Base-by-base conservation (phyloP, 2,113 vertebrate genomes). In the Podilymbus podiceps region DNA sequence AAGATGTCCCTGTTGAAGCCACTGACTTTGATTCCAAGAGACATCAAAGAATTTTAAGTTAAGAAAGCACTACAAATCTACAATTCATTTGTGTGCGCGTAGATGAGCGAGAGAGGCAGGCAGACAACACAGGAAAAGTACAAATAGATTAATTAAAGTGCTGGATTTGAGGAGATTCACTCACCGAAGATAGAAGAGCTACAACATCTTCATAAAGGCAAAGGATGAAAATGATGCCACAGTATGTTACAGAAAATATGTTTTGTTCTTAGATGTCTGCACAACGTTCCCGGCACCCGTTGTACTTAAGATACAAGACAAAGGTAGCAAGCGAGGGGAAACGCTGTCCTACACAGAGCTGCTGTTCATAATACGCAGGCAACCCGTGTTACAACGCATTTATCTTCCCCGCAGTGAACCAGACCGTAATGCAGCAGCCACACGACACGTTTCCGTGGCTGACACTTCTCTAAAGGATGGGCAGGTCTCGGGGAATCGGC, bases 121-220 rank as follows among this genome's bases (percentile, higher is more conserved):
- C 74, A 88, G 78, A 95, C 95, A 97, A 96, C 90, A 93, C 90
- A 95, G 67, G 47, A 89, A 64, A 94, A 93, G 93, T 96, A 97
- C 90, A 97, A 97, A 96, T 81, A 95, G 89, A 95, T 96, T 97
- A 96, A 97, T 97, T 97, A 97, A 97, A 96, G 84, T 86, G 55
- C 90, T 73, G 94, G 75, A 94, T 94, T 96, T 92, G 79, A 94
- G 91, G 60, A 96, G 93, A 94, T 76, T 75, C 68, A 14, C 85
- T 94, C 85, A 60, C 58, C 93, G 78, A 87, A 90, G 83, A 95
- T 49, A 97, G 88, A 77, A 94, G 84, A 89, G 88, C 87, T 95
- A 93, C 91, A 93, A 64, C 76, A 85, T 85, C 88, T 90, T 78
- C 95, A 93, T 81, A 95, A 87, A 96, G 88, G 86, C 67, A 85